Conservation (phyloP, 2,888 invertebrate species). For the Neria commutata region DNA sequence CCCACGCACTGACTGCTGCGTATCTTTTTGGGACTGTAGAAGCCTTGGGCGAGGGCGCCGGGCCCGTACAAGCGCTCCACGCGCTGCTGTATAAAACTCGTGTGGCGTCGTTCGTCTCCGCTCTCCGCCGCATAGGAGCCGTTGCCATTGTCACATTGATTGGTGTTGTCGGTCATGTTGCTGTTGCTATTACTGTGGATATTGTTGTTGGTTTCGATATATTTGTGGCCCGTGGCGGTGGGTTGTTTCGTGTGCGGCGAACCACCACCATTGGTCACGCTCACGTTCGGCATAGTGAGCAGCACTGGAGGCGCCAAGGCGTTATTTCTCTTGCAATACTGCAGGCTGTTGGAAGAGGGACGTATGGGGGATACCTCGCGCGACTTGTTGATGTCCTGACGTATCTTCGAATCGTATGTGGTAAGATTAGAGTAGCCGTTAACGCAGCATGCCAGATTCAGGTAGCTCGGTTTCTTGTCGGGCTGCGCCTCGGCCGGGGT, state of each 20-base stretch:
- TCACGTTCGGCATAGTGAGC: slow-evolving; percentile 40
- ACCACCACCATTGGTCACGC: no score
- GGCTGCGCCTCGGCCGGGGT: slow-evolving; percentile 37
- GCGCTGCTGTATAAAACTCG: slow-evolving; percentile 85
- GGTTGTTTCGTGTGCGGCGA: neutral
- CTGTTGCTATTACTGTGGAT: slow-evolving; percentile 19
- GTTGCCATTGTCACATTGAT: slow-evolving; percentile 40
- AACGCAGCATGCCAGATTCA: slow-evolving; percentile 87
- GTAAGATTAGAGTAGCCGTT: slow-evolving; percentile 88
- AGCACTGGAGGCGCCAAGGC: slow-evolving; percentile 65
- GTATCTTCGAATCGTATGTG: slow-evolving; percentile 81
- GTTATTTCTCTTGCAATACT: slow-evolving; percentile 64
- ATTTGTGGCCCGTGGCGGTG: slow-evolving; percentile 33
- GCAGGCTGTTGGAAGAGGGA: slow-evolving; percentile 62
- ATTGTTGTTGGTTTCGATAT: slow-evolving; percentile 38
- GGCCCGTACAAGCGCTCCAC: slow-evolving; percentile 89
- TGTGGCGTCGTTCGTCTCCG: slow-evolving; percentile 43
- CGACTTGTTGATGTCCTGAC: slow-evolving; percentile 76
- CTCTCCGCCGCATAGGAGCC: slow-evolving; percentile 1
- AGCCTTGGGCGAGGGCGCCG: slow-evolving; percentile 83
- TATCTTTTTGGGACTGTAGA: slow-evolving; percentile 69
- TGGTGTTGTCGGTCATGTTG: slow-evolving; percentile 16
- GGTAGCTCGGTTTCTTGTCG: slow-evolving; percentile 82
- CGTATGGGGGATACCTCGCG: slow-evolving; percentile 75
- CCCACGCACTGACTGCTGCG: no score